These are phyloP conservation scores for Alcis repandata DNA, from an alignment of 2,888 invertebrate genomes.

Conservation along the genomic window DNA sequence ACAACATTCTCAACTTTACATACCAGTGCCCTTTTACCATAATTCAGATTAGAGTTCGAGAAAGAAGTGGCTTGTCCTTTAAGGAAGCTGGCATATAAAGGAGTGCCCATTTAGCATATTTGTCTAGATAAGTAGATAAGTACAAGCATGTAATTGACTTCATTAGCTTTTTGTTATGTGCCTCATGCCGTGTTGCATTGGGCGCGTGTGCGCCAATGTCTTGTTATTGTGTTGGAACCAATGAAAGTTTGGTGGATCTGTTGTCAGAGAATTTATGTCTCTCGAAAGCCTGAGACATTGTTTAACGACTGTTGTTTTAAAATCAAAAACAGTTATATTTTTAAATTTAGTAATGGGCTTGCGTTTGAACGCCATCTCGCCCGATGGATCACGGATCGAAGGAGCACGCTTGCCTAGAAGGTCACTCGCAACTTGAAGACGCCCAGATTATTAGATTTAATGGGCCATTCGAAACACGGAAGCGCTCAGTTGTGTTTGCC, in stretches of 20 bases:
- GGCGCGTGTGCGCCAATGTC: not conserved
- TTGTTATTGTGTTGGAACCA: not conserved
- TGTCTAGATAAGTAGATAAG: conserved; percentile 32
- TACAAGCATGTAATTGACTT: conserved; percentile 37
- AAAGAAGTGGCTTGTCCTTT: conserved; percentile 7
- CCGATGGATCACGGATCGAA: too few species aligned
- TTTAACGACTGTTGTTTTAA: too few species aligned
- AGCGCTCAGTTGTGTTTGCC: too few species aligned
- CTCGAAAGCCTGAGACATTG: too few species aligned
- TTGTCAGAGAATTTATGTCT: too few species aligned
- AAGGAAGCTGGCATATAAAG: conserved; percentile 10
- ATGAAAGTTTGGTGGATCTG: not conserved
- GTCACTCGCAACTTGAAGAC: too few species aligned
- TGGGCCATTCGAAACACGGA: too few species aligned
- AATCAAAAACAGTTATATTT: too few species aligned
- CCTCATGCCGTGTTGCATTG: not conserved
- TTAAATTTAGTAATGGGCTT: too few species aligned
- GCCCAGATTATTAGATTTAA: too few species aligned
- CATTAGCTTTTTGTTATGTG: conserved; percentile 29
- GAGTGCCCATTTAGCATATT: conserved; percentile 34
- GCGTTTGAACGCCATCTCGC: too few species aligned
- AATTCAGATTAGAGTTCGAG: conserved; percentile 9
- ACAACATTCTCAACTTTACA: conserved; percentile 29
- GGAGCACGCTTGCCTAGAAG: too few species aligned
- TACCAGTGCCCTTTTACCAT: conserved; percentile 13